Base-by-base conservation (phyloP, 2,113 vertebrate species). In the Struthidea cinerea region DNA sequence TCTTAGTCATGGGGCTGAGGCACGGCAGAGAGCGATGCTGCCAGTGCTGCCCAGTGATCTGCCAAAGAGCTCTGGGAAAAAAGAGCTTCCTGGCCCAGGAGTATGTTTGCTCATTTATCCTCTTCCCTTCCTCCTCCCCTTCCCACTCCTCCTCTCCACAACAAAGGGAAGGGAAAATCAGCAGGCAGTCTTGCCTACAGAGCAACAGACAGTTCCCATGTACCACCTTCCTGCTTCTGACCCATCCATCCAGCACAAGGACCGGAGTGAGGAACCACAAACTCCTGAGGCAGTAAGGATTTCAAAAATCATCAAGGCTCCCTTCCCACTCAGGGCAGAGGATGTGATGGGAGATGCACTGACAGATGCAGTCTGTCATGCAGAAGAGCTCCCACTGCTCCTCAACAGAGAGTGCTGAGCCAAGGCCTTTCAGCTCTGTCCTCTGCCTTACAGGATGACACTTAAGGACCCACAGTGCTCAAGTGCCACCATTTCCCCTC, bases 1-100 rank as follows among this genome's bases (percentile, higher is more conserved):
- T 41, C 44, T 46, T 5, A 70, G 33, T 23, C 15, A 10, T 0
- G 6, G 70, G 65, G 50, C n/a, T 37, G 56, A 77, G 42, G 55
- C 71, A 46, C 0, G 0, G 55, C 74, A 44, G 6, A 55, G 37
- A 52, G 4, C 0, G 2, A 13, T 2, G 2, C 70, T 65, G 92
- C 71, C 89, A 89, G 86, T 13, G 0, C 60, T 67, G 47, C 68
- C 70, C 75, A 52, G 30, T 0, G 0, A 81, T 14, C 73, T 91
- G 89, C 44, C 28, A 39, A 32, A 53, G 10, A 79, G 67, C 82
- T 73, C 3, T 4, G 44, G 64, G 41, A 28, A 80, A 71, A 90
- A 67, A 28, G 12, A 67, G 56, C 56, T 63, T 82, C 44, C 46
- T 4, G 8, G 53, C 68, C 64, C 84, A 75, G 30, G 21, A 81